These are phyloP conservation scores for Phalacrocorax aristotelis DNA, from an alignment of 2,113 vertebrate species.

Conservation along the genomic window DNA sequence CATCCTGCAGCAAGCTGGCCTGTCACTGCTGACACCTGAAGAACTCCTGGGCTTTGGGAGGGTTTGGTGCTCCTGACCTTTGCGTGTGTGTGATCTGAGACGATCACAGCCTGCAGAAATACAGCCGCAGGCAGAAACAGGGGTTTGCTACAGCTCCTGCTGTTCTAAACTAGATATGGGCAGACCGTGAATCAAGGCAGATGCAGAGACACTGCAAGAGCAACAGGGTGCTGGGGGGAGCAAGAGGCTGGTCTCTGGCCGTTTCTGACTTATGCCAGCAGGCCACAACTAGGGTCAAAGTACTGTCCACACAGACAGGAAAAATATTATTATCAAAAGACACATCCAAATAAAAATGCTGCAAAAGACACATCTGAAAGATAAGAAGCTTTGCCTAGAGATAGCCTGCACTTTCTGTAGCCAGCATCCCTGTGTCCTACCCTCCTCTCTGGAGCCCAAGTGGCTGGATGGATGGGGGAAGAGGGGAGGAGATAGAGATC, in stretches of 20 bases:
- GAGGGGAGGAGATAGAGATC: background rate
- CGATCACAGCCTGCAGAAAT: conserved; percentile 44
- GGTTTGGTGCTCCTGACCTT: background rate
- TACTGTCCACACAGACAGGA: background rate
- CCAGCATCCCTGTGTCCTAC: background rate
- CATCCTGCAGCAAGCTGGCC: background rate
- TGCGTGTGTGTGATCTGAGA: background rate
- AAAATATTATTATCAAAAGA: background rate
- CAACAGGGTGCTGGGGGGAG: rapidly evolving
- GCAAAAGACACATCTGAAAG: background rate
- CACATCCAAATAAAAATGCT: background rate
- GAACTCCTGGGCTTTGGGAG: background rate
- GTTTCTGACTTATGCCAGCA: background rate
- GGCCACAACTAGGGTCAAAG: background rate
- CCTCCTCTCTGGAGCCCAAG: background rate
- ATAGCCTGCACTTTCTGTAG: background rate
- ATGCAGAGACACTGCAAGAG: background rate
- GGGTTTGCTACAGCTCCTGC: background rate
- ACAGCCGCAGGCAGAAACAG: conserved; percentile 11
- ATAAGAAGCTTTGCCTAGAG: background rate
- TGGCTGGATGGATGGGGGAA: background rate
- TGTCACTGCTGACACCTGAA: background rate
- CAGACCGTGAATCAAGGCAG: background rate
- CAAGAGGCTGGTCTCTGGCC: rapidly evolving
- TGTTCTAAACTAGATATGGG: background rate